Conservation (phyloP, 2,113 vertebrate genomes). For the Odobenus rosmarus region DNA sequence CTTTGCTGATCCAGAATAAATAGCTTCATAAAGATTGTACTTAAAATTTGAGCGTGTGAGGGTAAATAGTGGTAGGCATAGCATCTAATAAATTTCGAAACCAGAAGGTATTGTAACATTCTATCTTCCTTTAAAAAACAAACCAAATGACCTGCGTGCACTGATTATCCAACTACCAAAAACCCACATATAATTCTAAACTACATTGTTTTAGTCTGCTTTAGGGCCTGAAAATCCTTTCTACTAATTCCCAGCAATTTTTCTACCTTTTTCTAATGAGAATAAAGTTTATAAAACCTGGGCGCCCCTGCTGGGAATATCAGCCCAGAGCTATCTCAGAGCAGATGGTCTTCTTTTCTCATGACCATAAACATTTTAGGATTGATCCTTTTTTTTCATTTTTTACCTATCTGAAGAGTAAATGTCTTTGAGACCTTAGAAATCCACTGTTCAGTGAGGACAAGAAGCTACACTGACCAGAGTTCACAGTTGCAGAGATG, state of each 20-base stretch:
- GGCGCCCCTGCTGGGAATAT: slow-evolving; percentile 54
- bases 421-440: slow-evolving; percentile 65
- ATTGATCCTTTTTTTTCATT: slow-evolving; percentile 70
- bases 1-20: slow-evolving; percentile 67
- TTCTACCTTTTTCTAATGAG: slow-evolving; percentile 66
- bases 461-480: slow-evolving; percentile 14
- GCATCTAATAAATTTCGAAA: slow-evolving; percentile 37
- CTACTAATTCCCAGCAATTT: slow-evolving; percentile 59
- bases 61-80: slow-evolving; percentile 35
- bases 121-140: slow-evolving; percentile 1
- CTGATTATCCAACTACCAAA: background rate
- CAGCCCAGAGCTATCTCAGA: slow-evolving; percentile 60
- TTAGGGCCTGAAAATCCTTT: slow-evolving; percentile 39
- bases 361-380: slow-evolving; percentile 60
- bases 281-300: slow-evolving; percentile 62
- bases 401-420: slow-evolving; percentile 64
- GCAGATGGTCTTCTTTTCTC: slow-evolving; percentile 61
- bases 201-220: background rate
- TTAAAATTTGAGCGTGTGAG: slow-evolving; percentile 59
- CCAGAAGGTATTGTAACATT: background rate
- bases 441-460: slow-evolving; percentile 17
- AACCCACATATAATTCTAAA: background rate
- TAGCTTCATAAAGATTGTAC: slow-evolving; percentile 42
- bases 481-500: slow-evolving; percentile 16
- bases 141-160: background rate